A percentile compares a stretch with the other conserved stretches of the same genome.
phyloP scores from a whole-genome alignment of 2,888 invertebrate species.

The Papilio elwesi region DNA sequence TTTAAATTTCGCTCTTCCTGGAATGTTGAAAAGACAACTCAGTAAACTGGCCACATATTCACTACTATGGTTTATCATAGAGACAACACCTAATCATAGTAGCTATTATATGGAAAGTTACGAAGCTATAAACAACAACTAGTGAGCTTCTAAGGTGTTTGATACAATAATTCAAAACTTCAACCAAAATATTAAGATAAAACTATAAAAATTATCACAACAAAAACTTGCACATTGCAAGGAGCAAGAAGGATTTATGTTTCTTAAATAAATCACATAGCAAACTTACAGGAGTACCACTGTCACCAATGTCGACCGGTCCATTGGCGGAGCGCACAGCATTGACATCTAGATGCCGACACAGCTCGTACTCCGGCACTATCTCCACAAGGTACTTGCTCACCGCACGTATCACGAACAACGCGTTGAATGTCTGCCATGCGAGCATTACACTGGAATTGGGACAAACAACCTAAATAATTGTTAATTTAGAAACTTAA shows the following conservation, averaged over 20 bases:
- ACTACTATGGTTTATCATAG: too few species aligned
- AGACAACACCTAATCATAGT: too few species aligned
- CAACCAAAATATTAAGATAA: too few species aligned
- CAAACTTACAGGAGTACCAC: constrained; percentile 25
- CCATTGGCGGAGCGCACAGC: constrained; percentile 56
- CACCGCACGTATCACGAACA: constrained; percentile 94
- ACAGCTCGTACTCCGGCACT: constrained; percentile 93
- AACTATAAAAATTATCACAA: too few species aligned
- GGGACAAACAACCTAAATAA: constrained; percentile 30
- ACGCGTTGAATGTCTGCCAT: constrained; percentile 97
- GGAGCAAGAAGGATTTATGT: neutral
- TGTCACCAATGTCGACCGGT: constrained; percentile 50
- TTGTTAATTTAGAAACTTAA: neutral
- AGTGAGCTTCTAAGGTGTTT: too few species aligned
- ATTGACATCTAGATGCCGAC: constrained; percentile 90
- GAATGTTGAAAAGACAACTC: too few species aligned
- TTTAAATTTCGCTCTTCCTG: neutral
- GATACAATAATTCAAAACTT: too few species aligned
- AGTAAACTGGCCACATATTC: too few species aligned
- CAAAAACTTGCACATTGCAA: too few species aligned
- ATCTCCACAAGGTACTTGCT: constrained; percentile 96
- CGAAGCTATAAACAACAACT: too few species aligned
- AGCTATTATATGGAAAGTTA: too few species aligned
- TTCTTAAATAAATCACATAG: neutral
- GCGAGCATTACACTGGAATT: constrained; percentile 86